Evolutionary conservation across 2,113 vertebrate species (phyloP).

Genomic region (Brevimyrus niger): DNA sequence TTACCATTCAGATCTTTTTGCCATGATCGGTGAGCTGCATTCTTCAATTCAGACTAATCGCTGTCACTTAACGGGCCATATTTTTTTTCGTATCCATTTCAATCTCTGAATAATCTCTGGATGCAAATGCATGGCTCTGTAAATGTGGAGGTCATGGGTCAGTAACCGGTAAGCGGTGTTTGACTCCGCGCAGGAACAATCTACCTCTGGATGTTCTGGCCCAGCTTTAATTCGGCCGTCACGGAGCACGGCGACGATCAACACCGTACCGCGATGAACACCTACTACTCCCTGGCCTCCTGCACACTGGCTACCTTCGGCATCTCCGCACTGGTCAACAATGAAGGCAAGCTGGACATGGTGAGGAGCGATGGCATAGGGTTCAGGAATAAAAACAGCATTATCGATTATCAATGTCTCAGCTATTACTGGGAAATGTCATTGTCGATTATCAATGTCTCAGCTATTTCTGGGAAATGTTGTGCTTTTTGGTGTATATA

Average conservation of each 20-base stretch:
- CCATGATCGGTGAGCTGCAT: slow-evolving; percentile 71
- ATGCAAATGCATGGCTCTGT: not conserved
- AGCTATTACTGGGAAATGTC: not conserved
- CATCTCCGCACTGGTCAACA: slow-evolving; percentile 59
- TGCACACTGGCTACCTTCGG: slow-evolving; percentile 73
- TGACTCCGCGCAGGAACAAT: slow-evolving; percentile 65
- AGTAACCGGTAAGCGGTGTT: not conserved
- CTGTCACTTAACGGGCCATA: not conserved
- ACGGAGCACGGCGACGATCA: slow-evolving; percentile 52
- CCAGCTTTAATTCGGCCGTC: slow-evolving; percentile 78
- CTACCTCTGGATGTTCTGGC: slow-evolving; percentile 96
- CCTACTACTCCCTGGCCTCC: slow-evolving; percentile 75
- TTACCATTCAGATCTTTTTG: slow-evolving; percentile 72
- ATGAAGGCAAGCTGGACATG: slow-evolving; percentile 68
- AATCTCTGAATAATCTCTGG: not conserved
- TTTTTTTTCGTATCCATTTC: not conserved
- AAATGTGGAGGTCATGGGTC: not conserved
- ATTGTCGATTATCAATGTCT: not conserved
- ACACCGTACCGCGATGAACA: slow-evolving; percentile 77
- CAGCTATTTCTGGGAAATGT: not conserved
- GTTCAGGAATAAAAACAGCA: not conserved
- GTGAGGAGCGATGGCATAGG: slow-evolving; percentile 49
- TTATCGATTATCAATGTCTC: not conserved
- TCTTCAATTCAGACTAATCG: not conserved
- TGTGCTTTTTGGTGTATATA: not conserved